Conservation (phyloP, 2,113 vertebrate genomes). For the Callipepla californica region DNA sequence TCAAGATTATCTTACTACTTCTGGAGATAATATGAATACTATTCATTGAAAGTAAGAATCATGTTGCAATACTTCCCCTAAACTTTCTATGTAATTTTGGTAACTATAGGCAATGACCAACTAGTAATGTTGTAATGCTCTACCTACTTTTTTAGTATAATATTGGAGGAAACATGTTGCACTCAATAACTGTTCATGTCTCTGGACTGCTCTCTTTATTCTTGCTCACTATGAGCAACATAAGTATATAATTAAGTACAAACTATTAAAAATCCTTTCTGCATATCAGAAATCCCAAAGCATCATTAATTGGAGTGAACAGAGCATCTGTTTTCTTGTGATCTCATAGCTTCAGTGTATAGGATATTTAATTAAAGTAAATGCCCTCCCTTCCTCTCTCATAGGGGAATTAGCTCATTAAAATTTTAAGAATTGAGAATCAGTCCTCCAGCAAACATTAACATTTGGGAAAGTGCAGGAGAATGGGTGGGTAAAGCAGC, state of each 20-base stretch:
- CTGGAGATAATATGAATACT: neutral
- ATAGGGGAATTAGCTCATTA: constrained; percentile 23
- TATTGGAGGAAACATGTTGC: neutral
- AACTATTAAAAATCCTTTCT: constrained; percentile 39
- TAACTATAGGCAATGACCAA: neutral
- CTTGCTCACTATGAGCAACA: neutral
- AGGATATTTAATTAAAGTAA: constrained; percentile 43
- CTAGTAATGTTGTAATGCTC: neutral
- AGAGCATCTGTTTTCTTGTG: constrained; percentile 40
- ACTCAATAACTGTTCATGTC: neutral
- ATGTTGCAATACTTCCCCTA: neutral
- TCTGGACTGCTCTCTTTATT: neutral
- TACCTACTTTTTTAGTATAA: neutral
- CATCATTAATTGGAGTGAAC: constrained; percentile 45
- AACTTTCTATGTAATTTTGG: neutral
- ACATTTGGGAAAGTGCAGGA: constrained; percentile 24
- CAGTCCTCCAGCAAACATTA: constrained; percentile 50
- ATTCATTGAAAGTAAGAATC: neutral
- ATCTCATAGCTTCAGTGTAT: constrained; percentile 9
- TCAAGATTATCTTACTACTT: neutral
- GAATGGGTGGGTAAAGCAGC: neutral
- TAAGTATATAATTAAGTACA: constrained; percentile 22
- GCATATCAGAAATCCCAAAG: constrained; percentile 45
- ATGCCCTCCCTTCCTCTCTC: neutral
- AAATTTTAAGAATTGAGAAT: constrained; percentile 18